Conservation (phyloP, 2,113 vertebrate species). For the Sinocyclocheilus anophthalmus region DNA sequence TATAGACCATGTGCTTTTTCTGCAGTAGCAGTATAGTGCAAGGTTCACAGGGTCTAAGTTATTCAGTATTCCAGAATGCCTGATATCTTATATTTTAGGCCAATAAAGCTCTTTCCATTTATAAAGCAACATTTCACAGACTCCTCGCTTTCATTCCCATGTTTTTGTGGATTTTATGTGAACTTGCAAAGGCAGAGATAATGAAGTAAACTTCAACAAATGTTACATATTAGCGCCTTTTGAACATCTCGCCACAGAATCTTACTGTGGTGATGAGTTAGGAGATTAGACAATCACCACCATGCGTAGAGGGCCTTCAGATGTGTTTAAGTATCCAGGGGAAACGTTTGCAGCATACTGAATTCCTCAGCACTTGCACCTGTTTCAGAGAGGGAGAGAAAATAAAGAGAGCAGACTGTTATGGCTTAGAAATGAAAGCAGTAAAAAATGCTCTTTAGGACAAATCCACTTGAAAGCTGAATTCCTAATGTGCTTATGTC, state of each 20-base stretch:
- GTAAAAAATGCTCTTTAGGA: constrained; percentile 36
- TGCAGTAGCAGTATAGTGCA: neutral
- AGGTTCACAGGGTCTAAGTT: neutral
- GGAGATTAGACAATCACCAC: constrained; percentile 40
- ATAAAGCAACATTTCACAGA: neutral
- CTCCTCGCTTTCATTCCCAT: neutral
- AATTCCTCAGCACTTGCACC: too few relatives aligned
- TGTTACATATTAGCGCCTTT: constrained; percentile 24
- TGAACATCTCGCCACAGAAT: constrained; percentile 19
- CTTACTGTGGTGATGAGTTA: constrained; percentile 31
- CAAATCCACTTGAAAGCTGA: constrained; percentile 30
- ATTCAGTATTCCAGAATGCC: neutral
- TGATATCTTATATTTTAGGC: neutral
- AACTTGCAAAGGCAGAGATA: neutral
- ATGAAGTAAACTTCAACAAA: constrained; percentile 9
- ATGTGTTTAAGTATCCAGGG: constrained; percentile 15
- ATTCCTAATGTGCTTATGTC: constrained; percentile 28
- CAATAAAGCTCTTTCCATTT: neutral
- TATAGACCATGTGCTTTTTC: neutral
- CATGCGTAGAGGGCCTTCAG: constrained; percentile 9
- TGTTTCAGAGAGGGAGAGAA: too few relatives aligned
- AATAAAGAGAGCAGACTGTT: too few relatives aligned
- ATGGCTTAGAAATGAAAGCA: constrained; percentile 14
- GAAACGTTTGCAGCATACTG: neutral
- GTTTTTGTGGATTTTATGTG: neutral